Evolutionary conservation across 1,140 invertebrate genomes (phyloP), one percentile per base, ranked within the genome.

Genomic region (Portunus trituberculatus): DNA sequence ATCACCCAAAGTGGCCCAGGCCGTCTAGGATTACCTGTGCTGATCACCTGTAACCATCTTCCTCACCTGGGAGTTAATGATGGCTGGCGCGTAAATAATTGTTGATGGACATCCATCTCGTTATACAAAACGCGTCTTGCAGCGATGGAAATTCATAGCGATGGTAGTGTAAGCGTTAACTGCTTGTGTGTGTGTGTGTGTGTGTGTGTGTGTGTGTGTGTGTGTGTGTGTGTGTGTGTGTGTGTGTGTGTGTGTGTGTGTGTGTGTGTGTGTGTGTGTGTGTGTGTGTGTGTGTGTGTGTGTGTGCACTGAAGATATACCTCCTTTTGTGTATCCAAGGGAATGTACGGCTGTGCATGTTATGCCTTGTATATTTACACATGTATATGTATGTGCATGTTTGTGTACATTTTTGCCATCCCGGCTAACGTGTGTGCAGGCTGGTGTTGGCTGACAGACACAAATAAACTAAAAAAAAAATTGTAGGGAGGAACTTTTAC

Each of bases 371-470:
- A 52, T 93, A 52, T 93, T 46, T 93, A 52, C 46, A 52, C 46
- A 52, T 93, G 83, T 84, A 52, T 93, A 52, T 93, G 45, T 93
- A 52, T 93, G 83, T 93, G 83, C 76, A 45, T 93, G 83, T 93
- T 31, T 93, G 83, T 76, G 67, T 76, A 76, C 67, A 76, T n/a
- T 76, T 76, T 76, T 76, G 67, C 67, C 67, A 76, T 76, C 67
- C 67, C 67, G n/a, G 67, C 20, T 76, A 76, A 76, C 67, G 67
- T 76, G 67, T 76, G 67, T 76, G 67, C n/a, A 7, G 20, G 20
- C 20, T 25, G 67, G 67, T 76, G 67, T 76, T 76, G 67, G 67
- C 67, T 76, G 67, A 76, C 67, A 76, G 67, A 76, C 67, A n/a
- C 67, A 76, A 76, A 76, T 76, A 76, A 76, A 76, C 67, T 76